These are phyloP conservation scores for Arbacia lixula DNA, from an alignment of 53 echinoderm and acorn worm genomes.

Conservation along the genomic window DNA sequence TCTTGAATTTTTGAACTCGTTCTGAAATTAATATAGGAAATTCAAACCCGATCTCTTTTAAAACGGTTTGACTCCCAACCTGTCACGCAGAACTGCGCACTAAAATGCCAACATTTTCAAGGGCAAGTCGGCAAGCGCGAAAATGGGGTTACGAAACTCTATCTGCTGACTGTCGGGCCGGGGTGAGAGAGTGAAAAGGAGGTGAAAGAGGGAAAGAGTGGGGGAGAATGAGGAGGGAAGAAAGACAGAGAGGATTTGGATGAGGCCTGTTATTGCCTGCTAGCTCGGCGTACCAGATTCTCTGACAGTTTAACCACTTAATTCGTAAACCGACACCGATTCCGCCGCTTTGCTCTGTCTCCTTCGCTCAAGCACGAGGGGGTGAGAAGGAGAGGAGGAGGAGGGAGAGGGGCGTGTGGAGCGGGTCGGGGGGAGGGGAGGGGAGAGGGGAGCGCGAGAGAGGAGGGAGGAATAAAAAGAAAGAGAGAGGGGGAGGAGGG, in stretches of 20 bases:
- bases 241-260: slow-evolving; percentile 14
- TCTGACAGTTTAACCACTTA: slow-evolving; percentile 53
- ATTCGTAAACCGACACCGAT: slow-evolving; percentile 48
- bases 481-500: no score
- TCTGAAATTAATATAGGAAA: no score
- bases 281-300: slow-evolving; percentile 29
- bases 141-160: slow-evolving; percentile 39
- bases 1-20: no score
- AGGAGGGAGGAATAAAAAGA: no score
- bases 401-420: no score
- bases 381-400: no score
- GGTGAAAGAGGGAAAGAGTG: neutral
- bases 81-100: slow-evolving; percentile 3
- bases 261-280: slow-evolving; percentile 41
- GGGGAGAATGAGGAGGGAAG: slow-evolving; percentile 5
- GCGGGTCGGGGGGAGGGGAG: no score
- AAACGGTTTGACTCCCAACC: neutral
- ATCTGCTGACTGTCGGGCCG: slow-evolving; percentile 8
- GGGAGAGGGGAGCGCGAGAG: no score
- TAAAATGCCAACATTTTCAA: slow-evolving; percentile 1
- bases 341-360: slow-evolving; percentile 15
- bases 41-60: slow-evolving; percentile 16
- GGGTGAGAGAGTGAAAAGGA: neutral
- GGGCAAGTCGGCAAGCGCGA: neutral
- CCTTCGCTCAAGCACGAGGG: slow-evolving; percentile 7